Percentiles rank a stretch among this genome's conserved stretches.
Conservation (phyloP, 2,797 vertebrate species). For the Hoplostethus atlanticus region DNA sequence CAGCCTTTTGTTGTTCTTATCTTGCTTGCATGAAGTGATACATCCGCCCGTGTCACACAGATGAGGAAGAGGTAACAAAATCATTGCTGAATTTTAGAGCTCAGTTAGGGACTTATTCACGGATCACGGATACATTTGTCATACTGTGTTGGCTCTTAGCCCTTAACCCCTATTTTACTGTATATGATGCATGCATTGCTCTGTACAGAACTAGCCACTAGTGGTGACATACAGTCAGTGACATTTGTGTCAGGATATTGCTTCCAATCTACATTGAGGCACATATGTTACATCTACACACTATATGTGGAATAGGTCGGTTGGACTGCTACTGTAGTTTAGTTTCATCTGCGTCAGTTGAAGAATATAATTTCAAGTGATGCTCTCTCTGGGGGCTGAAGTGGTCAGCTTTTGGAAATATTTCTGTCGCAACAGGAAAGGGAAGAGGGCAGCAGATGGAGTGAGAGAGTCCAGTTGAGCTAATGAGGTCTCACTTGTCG, state of each 20-base stretch:
- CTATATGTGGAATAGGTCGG: no score
- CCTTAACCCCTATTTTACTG: constrained; percentile 25
- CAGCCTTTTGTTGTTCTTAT: constrained; percentile 45
- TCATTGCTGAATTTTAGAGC: constrained; percentile 47
- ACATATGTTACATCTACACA: not conserved
- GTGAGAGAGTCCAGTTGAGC: constrained; percentile 66
- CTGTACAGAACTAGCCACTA: no score
- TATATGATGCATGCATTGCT: not conserved
- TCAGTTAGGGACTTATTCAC: constrained; percentile 61
- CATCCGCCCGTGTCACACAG: constrained; percentile 43
- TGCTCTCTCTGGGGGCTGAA: constrained; percentile 56
- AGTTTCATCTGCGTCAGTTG: constrained; percentile 25
- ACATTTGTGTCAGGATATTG: constrained; percentile 16
- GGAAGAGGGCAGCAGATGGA: constrained; percentile 73
- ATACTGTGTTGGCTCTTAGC: constrained; percentile 54
- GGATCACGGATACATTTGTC: constrained; percentile 65
- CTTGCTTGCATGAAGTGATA: constrained; percentile 52
- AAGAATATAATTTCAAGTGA: constrained; percentile 32
- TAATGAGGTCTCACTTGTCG: constrained; percentile 80
- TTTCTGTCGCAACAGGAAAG: constrained; percentile 30
- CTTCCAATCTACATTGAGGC: not conserved
- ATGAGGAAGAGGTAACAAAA: constrained; percentile 45
- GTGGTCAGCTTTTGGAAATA: constrained; percentile 69
- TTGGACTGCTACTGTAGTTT: not conserved
- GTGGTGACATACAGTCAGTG: constrained; percentile 6